Evolutionary conservation across 2,888 invertebrate species (phyloP).

Genomic region (Parasteatoda lunata): DNA sequence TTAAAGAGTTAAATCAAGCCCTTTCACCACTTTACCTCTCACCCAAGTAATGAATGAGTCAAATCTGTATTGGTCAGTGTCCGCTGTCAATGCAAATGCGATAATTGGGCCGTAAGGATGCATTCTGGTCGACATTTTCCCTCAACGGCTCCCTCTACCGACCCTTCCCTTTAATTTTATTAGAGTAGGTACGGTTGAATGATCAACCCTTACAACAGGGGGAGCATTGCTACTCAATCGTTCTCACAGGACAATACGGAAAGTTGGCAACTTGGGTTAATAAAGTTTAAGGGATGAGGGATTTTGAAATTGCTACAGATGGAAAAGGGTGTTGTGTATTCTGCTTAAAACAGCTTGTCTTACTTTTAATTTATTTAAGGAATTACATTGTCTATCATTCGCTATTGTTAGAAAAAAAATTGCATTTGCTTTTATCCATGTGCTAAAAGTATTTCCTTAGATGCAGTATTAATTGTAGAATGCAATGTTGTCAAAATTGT

Average conservation of each 20-base stretch:
- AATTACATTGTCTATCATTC: no score
- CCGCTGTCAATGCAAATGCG: conserved; percentile 58
- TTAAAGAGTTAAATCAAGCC: no score
- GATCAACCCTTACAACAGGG: not conserved
- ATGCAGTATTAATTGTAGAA: no score
- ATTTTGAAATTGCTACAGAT: not conserved
- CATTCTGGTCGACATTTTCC: conserved; percentile 7
- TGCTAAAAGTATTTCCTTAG: no score
- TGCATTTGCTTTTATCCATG: no score
- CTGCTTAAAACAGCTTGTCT: no score
- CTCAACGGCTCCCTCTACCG: conserved; percentile 24
- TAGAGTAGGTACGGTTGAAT: not conserved
- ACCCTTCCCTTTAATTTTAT: conserved; percentile 57
- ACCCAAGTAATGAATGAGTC: conserved; percentile 20
- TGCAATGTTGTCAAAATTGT: no score
- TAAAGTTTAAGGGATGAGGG: not conserved
- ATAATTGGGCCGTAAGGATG: conserved; percentile 49
- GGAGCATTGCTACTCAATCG: not conserved
- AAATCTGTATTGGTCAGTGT: conserved; percentile 58
- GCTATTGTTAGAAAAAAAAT: no score
- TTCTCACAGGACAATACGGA: not conserved
- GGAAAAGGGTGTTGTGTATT: not conserved
- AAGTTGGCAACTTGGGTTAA: not conserved
- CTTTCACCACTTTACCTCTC: conserved; percentile 12
- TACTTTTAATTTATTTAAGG: no score